phyloP scores from a whole-genome alignment of 1,140 invertebrate species.

The Drosophila varians region DNA sequence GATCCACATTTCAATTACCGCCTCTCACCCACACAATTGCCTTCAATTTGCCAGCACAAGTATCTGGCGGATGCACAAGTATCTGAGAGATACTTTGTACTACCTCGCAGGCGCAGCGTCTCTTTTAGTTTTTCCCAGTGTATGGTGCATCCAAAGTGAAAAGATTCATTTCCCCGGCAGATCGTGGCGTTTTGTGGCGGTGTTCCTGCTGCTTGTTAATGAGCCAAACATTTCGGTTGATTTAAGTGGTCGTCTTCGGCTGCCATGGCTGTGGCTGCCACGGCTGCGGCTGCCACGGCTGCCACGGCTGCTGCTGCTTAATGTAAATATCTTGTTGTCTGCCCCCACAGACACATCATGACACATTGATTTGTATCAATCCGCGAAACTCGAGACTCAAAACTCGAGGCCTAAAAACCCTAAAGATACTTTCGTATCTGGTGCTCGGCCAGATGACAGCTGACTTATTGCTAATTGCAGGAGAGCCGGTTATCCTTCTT shows the following conservation, averaged over 20 bases:
- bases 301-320: slow-evolving; percentile 40
- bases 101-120: slow-evolving; percentile 29
- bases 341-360: slow-evolving; percentile 36
- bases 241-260: slow-evolving; percentile 65
- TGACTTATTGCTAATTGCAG: slow-evolving; percentile 81
- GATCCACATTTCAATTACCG: slow-evolving; percentile 70
- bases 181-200: slow-evolving; percentile 6
- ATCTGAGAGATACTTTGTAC: slow-evolving; percentile 35
- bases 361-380: slow-evolving; percentile 78
- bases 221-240: slow-evolving; percentile 54
- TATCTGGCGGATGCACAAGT: slow-evolving; percentile 20
- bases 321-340: slow-evolving; percentile 76
- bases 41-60: slow-evolving; percentile 52
- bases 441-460: slow-evolving; percentile 56
- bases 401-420: slow-evolving; percentile 13
- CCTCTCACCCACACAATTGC: slow-evolving; percentile 51
- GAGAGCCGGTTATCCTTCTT: slow-evolving; percentile 15
- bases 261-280: too few relatives aligned
- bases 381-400: slow-evolving; percentile 41
- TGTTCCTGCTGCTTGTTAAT: slow-evolving; percentile 47
- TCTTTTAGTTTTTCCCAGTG: slow-evolving; percentile 3
- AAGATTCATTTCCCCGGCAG: slow-evolving; percentile 54
- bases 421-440: slow-evolving; percentile 52
- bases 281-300: slow-evolving; percentile 23
- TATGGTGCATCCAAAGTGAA: slow-evolving; percentile 38